phyloP scores from a whole-genome alignment of 2,797 vertebrate species.

The Syndactyla subalaris region DNA sequence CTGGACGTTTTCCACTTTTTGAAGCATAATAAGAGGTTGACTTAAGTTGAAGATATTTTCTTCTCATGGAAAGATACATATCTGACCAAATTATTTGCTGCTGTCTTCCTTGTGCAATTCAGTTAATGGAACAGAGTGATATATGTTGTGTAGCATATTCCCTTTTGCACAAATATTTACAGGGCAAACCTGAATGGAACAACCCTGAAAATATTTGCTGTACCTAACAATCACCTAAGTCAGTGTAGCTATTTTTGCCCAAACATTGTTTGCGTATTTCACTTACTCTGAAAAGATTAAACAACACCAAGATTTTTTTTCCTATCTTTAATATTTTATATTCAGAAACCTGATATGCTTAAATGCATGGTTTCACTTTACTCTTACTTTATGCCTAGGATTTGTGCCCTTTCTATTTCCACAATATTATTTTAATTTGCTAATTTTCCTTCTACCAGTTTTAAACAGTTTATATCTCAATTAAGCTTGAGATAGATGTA shows the following conservation, averaged over 20 bases:
- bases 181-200: not conserved
- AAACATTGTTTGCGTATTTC: not conserved
- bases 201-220: not conserved
- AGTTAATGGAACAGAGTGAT: not conserved
- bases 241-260: not conserved
- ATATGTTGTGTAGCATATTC: not conserved
- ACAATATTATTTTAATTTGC: not conserved
- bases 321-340: slow-evolving; percentile 6
- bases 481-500: not conserved
- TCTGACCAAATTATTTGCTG: not conserved
- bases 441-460: not conserved
- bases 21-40: not conserved
- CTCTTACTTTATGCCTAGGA: not conserved
- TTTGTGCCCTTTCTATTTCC: slow-evolving; percentile 18
- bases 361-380: not conserved
- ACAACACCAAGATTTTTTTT: not conserved
- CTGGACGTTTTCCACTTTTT: not conserved
- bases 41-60: not conserved
- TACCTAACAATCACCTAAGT: not conserved
- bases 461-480: slow-evolving; percentile 5
- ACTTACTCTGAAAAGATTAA: slow-evolving; percentile 8
- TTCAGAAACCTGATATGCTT: not conserved
- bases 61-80: not conserved
- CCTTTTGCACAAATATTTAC: not conserved
- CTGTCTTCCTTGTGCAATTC: not conserved